Evolutionary conservation across 2,797 vertebrate species (phyloP), one percentile per base, ranked within the genome.

Genomic region (Hoplostethus atlanticus): DNA sequence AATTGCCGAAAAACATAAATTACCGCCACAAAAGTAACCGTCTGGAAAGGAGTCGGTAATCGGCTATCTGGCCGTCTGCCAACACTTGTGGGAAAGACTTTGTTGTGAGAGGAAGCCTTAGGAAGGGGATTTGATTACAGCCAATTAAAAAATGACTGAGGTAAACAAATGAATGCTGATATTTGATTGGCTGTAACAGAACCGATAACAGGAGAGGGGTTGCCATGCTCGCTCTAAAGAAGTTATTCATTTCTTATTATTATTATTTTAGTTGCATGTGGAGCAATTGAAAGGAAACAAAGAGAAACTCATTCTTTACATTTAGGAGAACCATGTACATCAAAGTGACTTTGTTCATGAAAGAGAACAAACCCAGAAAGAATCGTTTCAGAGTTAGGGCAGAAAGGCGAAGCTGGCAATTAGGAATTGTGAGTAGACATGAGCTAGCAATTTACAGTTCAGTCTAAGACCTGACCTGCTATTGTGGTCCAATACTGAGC

Each of bases 361-460:
- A 36, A 5, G 34, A 36, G 34, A 36, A 36, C 34, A 36, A 36
- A 8, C 7, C 5, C 34, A 6, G 34, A 8, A 36, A 36, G 55
- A 71, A 59, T 47, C 65, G 57, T 15, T 8, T 2, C 71, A 28
- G 63, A 74, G 55, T 66, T 54, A 38, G 67, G 69, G 64, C 66
- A 68, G 80, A 75, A 59, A 30, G 69, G 73, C 73, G 56, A 71
- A 16, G 25, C 71, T 65, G 28, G 28, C 28, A 28, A 28, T 28
- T 28, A 54, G 70, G 76, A 70, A 79, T 64, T 5, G 71, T 79
- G 73, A 75, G 10, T 6, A 21, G 80, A 84, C 76, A 79, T 86
- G 12, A 86, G 28, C 28, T 28, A 28, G 79, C 80, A 75, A 87
- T 84, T 68, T 64, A 68, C 56, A 10, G 58, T 68, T 40, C 9